These are phyloP conservation scores for Harpagoxenus sublaevis DNA, from an alignment of 2,888 invertebrate genomes.

Conservation along the genomic window DNA sequence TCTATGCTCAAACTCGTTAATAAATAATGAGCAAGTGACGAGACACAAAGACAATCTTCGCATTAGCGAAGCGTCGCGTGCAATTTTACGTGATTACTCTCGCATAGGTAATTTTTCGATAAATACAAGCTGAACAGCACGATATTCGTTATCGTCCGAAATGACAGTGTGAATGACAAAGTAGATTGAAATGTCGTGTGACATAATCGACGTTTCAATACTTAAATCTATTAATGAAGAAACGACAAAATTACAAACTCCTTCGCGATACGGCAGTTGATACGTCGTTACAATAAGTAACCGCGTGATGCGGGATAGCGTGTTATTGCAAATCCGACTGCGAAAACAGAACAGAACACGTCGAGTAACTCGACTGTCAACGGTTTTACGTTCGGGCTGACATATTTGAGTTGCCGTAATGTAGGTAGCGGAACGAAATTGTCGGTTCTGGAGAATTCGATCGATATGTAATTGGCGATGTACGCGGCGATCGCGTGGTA, in stretches of 20 bases:
- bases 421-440: slow-evolving; percentile 51
- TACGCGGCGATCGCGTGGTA: slow-evolving; percentile 56
- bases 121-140: background rate
- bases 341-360: slow-evolving; percentile 29
- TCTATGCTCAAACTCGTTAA: slow-evolving; percentile 16
- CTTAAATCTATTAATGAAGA: slow-evolving; percentile 33
- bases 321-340: slow-evolving; percentile 49
- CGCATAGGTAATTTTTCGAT: slow-evolving; percentile 20
- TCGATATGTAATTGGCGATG: slow-evolving; percentile 58
- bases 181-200: background rate
- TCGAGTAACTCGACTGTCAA: slow-evolving; percentile 48
- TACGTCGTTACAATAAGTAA: slow-evolving; percentile 15
- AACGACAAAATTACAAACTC: slow-evolving; percentile 24
- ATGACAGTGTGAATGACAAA: background rate
- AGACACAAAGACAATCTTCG: slow-evolving; percentile 21
- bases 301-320: slow-evolving; percentile 15
- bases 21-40: slow-evolving; percentile 13
- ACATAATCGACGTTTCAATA: background rate
- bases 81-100: slow-evolving; percentile 33
- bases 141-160: background rate
- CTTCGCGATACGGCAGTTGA: slow-evolving; percentile 14
- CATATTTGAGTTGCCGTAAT: slow-evolving; percentile 55
- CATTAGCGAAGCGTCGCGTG: background rate
- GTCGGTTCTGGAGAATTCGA: slow-evolving; percentile 56
- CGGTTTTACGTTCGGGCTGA: slow-evolving; percentile 47